Evolutionary conservation across 1,140 invertebrate species (phyloP), one percentile per base, ranked within the genome.

Genomic region (Philotrypesis tridentata): DNA sequence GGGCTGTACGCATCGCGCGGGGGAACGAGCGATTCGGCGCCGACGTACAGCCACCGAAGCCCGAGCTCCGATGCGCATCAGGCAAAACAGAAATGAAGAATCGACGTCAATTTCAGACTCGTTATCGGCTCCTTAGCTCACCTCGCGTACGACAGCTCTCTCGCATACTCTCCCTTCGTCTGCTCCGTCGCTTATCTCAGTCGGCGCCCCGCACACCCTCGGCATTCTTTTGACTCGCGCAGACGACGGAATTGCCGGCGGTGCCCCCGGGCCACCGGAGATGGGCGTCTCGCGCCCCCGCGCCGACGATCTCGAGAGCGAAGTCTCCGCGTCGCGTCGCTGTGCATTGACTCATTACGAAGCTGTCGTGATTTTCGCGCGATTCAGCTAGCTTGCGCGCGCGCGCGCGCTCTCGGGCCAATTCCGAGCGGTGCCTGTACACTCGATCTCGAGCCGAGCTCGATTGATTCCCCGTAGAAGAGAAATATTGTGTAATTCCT

Each of bases 41-140:
- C 12, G 27, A 5, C n/a, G n/a, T n/a, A n/a, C n/a, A n/a, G n/a
- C n/a, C n/a, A n/a, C n/a, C n/a, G n/a, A n/a, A n/a, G n/a, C n/a
- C n/a, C n/a, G n/a, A n/a, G n/a, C n/a, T n/a, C n/a, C n/a, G n/a
- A n/a, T n/a, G n/a, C n/a, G n/a, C n/a, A n/a, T n/a, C n/a, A n/a
- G n/a, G n/a, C n/a, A 79, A 68, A 61, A 23, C 25, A 73, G 21
- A 40, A 75, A 65, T 76, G 65, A 76, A 76, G 71, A 81, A 70
- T 81, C 29, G 71, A 68, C 79, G 63, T 75, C 71, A 60, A 75
- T 81, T 73, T n/a, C 7, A 70, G 63, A 29, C 43, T 81, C 63
- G 63, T 76, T 81, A 81, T 81, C 71, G 73, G 31, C 27, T 61
- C 60, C 29, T 23, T 60, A 12, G 21, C 0, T 29, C 25, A n/a